Evolutionary conservation across 2,797 vertebrate genomes (phyloP), one percentile per base, ranked within the genome.

Genomic region (Sebastes oblongus): DNA sequence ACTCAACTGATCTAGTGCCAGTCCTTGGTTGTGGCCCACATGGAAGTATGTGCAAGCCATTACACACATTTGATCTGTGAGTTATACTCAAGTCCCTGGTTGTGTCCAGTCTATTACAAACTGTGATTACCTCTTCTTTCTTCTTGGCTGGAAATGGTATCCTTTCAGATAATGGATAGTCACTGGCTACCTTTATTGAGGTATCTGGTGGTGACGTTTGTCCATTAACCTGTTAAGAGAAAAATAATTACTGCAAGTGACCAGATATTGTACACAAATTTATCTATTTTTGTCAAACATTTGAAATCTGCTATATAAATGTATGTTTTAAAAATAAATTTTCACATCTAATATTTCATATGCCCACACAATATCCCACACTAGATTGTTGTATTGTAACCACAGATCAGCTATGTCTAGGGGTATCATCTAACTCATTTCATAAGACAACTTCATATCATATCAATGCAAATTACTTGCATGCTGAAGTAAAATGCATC

Each of bases 211-310:
- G 22, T n/a, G 86, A 75, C 2, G 71, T 65, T 74, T 27, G 54
- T 78, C 73, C 83, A 74, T 87, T 77, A 56, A 91, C 86, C 93
- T 95, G 86, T 78, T 32, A 66, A 81, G 54, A 89, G 24, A 87
- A 54, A 54, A 66, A 66, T 0, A 52, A 80, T 87, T 61, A 84
- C 3, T 80, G 10, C 7, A 70, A 30, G 13, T 59, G 27, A 3
- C 14, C 39, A 67, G 2, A 42, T 62, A 22, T 20, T 72, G 7
- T 13, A 72, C 16, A 25, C 8, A 8, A 18, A 30, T 13, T 29
- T 46, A 12, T 65, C 13, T 32, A 62, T 22, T 54, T 46, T 59
- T 20, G 22, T 2, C 2, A 24, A 30, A 55, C 8, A 73, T 62
- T 36, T 46, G 18, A 3, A 66, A 29, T 46, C 1, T n/a, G 6